Evolutionary conservation across 2,797 vertebrate genomes (phyloP), one percentile per base, ranked within the genome.

Genomic region (Cyprinella venusta): DNA sequence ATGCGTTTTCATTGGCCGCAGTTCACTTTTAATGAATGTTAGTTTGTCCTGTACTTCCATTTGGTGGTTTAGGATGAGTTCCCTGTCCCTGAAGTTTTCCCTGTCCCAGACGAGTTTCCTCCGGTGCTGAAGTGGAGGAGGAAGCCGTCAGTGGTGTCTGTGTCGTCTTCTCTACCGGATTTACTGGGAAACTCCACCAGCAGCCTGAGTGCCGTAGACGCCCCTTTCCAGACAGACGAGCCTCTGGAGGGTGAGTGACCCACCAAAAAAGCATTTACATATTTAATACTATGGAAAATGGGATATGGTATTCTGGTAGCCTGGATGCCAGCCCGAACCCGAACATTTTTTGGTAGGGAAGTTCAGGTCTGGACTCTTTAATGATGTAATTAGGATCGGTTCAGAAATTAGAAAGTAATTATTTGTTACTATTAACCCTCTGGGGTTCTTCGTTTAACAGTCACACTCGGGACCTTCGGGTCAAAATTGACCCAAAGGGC

Each of bases 101-200:
- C 93, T 0, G 95, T 95, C 59, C 96, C 95, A 0, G 95, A 96
- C 45, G 95, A 95, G 83, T 95, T 93, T 80, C 92, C 94, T 4
- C 93, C 95, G 10, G 93, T 94, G 88, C 88, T 97, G 88, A 98
- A 98, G 88, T 99, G 97, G 97, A 96, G 94, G 74, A 90, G 96
- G 90, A 98, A 97, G 92, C 93, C 96, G 5, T 96, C 96, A 0
- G 94, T 94, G 0, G 87, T 92, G 21, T 95, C 97, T 0, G 90
- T 95, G 84, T 95, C 97, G 6, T 94, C 96, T 82, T 95, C 97
- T 0, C 95, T 97, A 26, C 96, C 96, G 0, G 96, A 97, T 75
- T 93, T 97, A 86, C 93, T 96, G 89, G 95, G 93, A 30, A 91
- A 93, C 74, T 96, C 97, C 0, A 88, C 92, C 87, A 92, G 94